Evolutionary conservation across 2,113 vertebrate genomes (phyloP).

Genomic region (Hassar affinis): DNA sequence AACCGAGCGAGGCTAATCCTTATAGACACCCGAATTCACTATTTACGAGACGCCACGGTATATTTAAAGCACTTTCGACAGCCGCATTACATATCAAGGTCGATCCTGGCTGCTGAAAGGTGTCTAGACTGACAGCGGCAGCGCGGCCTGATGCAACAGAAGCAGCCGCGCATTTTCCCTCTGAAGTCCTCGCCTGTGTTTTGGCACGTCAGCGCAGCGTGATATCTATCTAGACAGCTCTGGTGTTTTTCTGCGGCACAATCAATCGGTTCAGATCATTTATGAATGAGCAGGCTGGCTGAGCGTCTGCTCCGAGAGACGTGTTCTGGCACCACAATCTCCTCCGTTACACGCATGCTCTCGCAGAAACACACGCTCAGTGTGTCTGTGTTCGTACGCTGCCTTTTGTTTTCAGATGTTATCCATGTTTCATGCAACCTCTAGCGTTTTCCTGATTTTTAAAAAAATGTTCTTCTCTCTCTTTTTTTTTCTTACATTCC

Average conservation of each 20-base stretch:
- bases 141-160: slow-evolving; percentile 41
- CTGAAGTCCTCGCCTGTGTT: slow-evolving; percentile 64
- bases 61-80: slow-evolving; percentile 14
- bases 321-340: slow-evolving; percentile 58
- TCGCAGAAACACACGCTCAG: not conserved
- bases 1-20: not conserved
- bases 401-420: not conserved
- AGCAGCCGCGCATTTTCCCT: slow-evolving; percentile 33
- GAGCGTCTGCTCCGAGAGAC: slow-evolving; percentile 63
- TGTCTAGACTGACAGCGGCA: slow-evolving; percentile 24
- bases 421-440: not conserved
- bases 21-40: not conserved
- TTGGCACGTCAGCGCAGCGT: slow-evolving; percentile 62
- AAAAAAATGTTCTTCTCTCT: not conserved
- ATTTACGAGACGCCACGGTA: not conserved
- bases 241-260: slow-evolving; percentile 64
- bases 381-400: not conserved
- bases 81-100: not conserved
- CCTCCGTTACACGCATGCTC: slow-evolving; percentile 29
- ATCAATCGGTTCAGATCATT: slow-evolving; percentile 73
- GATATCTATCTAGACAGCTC: slow-evolving; percentile 69
- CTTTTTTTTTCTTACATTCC: slow-evolving; percentile 2
- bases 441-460: not conserved
- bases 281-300: slow-evolving; percentile 72
- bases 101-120: slow-evolving; percentile 2